Base-by-base conservation (phyloP, 2,797 vertebrate genomes). In the Premnoplex brunnescens region DNA sequence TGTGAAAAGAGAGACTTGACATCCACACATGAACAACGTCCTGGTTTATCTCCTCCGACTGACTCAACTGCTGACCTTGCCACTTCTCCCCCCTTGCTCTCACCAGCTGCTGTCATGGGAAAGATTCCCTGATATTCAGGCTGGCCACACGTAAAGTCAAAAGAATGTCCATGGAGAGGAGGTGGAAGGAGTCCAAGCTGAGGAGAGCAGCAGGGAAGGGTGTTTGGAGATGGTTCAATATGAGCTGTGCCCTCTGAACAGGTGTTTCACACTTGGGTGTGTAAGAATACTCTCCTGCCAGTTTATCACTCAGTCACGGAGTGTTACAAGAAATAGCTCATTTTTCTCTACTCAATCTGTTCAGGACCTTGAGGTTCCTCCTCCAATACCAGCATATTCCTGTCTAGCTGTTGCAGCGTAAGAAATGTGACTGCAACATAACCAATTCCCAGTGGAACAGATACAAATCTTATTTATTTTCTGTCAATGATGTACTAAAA, bases 91-190 rank as follows among this genome's bases (percentile, higher is more conserved):
- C 96, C 96, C 96, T 91, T 74, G 90, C 96, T 96, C 94, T 82
- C 95, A 94, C 97, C 98, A 98, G 97, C 97, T 98, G 97, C 96
- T 97, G 97, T 97, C 97, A 97, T 97, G 97, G 96, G 96, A 97
- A 97, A 98, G 97, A 97, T 96, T 95, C 88, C 74, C 96, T 94
- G 96, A 97, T 97, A 97, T 96, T 96, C 88, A 93, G 93, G 95
- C 95, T 96, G 97, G 96, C 97, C 89, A 88, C 96, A 97, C 39
- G 43, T 92, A 94, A 95, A 97, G 91, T 93, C 96, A 78, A 94
- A 97, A 95, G 96, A 97, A 97, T 97, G 94, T 94, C 95, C 97
- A 93, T 90, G 95, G 92, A 97, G 94, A 90, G 85, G 18, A 56
- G 64, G 77, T 89, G 85, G 93, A 93, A 88, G 85, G 84, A 87